Evolutionary conservation across 2,113 vertebrate species (phyloP), one percentile per base, ranked within the genome.

Genomic region (Stictonetta naevosa): DNA sequence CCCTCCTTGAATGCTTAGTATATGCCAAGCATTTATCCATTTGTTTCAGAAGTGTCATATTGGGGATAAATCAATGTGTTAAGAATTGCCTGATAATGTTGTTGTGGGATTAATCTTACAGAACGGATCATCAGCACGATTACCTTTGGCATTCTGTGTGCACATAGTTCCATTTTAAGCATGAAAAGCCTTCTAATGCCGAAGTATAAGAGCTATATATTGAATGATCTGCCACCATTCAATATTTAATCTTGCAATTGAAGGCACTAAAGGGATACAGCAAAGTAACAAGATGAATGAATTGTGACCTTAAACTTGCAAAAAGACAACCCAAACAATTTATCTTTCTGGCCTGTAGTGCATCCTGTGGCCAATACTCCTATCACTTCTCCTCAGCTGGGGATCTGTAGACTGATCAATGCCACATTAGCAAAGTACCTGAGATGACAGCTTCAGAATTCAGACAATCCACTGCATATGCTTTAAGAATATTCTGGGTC

Each of bases 271-370:
- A 99, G 98, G 98, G 98, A 99, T 98, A 98, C 86, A 97, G 96
- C 95, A 95, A 96, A 97, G 98, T 98, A 99, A 98, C 98, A 98
- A 99, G 98, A 99, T 98, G 98, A 99, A 99, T 99, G 98, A 98
- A 98, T 98, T 97, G 97, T 98, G 98, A 99, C 99, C 99, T 98
- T 98, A 97, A 97, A 99, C 98, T 98, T 98, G 98, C 98, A 98
- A 98, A 99, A 98, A 99, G 98, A 98, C 98, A 98, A 98, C 98
- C 98, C 97, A 98, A 98, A 98, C 98, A 98, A 99, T 99, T 99
- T 99, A 98, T 99, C 98, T 98, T 98, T 97, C 97, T 98, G 98
- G 98, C 97, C 98, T 86, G 40, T 93, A 95, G 94, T 96, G 97
- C 96, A 98, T 97, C 96, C 97, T 97, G 95, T 63, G 95, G 96